Evolutionary conservation across 2,113 vertebrate species (phyloP), one percentile per base, ranked within the genome.

Genomic region (Aspiorhynchus laticeps): DNA sequence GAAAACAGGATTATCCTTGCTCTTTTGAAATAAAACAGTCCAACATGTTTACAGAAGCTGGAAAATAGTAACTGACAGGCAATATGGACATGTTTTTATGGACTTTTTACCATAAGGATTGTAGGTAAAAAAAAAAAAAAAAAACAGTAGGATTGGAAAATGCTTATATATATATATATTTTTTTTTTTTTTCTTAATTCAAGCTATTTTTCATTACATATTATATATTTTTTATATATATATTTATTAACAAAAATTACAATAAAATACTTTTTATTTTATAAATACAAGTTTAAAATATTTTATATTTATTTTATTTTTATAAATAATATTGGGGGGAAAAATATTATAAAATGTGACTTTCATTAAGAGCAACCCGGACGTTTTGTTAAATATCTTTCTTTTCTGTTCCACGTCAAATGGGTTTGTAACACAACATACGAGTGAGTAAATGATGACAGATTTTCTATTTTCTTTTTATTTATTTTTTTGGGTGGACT

Each of bases 1-100:
- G 69, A 73, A 73, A 73, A 73, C 36, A 12, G 19, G 36, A 73
- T 73, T 73, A 73, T 73, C 69, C 69, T 41, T 41, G 19, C 69
- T 73, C 9, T 41, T 24, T 73, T 41, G 36, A 73, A 41, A 73
- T 73, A 24, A 12, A 73, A 73, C 36, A 24, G 19, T 12, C 19
- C 36, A 73, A 12, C 4, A 6, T 41, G 19, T 38, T 24, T 11
- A 73, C 36, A 73, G 19, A 38, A 38, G 19, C 33, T 71, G 9
- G 69, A 12, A 73, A 73, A 73, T n/a, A 4, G 19, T 38, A 6
- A 1, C 36, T 41, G 0, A 21, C 31, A 24, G 24, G 9, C 6
- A 10, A 71, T 21, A 38, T 56, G 53, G 8, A 11, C 33, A 41
- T 73, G 2, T 2, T 73, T 41, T 73, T n/a, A n/a, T n/a, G n/a